Base-by-base conservation (phyloP, 2,797 vertebrate species). In the Leuciscus waleckii region DNA sequence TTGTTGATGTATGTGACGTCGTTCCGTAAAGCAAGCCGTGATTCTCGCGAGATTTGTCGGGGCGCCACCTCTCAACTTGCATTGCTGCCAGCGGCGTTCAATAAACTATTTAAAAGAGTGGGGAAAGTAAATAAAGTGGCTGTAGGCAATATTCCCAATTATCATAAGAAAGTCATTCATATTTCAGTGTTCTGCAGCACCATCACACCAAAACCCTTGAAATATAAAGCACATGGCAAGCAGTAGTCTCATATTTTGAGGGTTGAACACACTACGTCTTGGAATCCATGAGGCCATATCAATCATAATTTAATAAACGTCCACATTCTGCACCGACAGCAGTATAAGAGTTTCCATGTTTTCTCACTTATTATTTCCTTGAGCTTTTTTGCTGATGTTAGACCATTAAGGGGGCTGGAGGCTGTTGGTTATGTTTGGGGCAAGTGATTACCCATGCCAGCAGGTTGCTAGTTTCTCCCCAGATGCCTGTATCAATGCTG, bases 241-340 rank as follows among this genome's bases (percentile, higher is more conserved):
- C 26, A 37, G 74, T 32, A 82, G 68, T 68, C 70, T 56, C 32
- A 43, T 56, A 86, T 80, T 61, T 76, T 41, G 29, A 29, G 43
- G 21, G 69, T 29, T 51, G 63, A 68, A 86, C 77, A 88, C 80
- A 37, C 32, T 21, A 65, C 21, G 35, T 83, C 65, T 82, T 74
- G 32, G 69, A 87, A 82, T 65, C 75, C 68, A 76, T 87, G 80
- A 77, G 81, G 75, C 69, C 61, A 63, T 84, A 90, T 87, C 84
- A 86, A 90, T 90, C 83, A 86, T 85, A 84, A 86, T 85, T 82
- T 87, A 85, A 88, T 88, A 90, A 86, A 88, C 74, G 37, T 63
- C 39, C 70, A 75, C 82, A 85, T 88, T 88, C 46, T 88, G 84
- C 87, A 86, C 70, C 75, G 35, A 79, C 84, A 87, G 86, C 89